These are phyloP conservation scores for Rutilus rutilus DNA, from an alignment of 2,113 vertebrate species.

Conservation along the genomic window DNA sequence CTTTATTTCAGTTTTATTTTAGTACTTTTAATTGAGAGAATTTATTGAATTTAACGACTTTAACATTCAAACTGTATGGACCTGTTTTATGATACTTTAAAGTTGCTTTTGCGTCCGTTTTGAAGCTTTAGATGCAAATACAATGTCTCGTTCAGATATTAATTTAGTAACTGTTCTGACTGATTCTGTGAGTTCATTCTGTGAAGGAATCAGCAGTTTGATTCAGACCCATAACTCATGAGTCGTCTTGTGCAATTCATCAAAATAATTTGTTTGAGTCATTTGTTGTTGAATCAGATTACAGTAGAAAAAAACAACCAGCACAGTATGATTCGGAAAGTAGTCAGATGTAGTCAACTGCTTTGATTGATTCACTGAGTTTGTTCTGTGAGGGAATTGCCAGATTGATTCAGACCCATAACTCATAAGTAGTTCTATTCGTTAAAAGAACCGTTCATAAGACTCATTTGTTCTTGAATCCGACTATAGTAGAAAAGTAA, in stretches of 20 bases:
- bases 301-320: background rate
- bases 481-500: background rate
- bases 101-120: too few relatives aligned
- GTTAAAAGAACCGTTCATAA: background rate
- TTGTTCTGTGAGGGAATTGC: background rate
- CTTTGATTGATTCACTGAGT: background rate
- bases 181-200: background rate
- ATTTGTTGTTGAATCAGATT: background rate
- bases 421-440: background rate
- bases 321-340: background rate
- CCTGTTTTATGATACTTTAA: too few relatives aligned
- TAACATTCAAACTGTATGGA: too few relatives aligned
- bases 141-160: background rate
- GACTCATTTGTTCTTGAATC: background rate
- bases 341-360: background rate
- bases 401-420: background rate
- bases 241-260: background rate
- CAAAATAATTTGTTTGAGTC: background rate
- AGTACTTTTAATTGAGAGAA: too few relatives aligned
- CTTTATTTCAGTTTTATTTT: too few relatives aligned
- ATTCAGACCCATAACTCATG: background rate
- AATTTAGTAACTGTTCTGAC: background rate
- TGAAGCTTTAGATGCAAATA: too few relatives aligned
- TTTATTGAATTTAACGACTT: too few relatives aligned
- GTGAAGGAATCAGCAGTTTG: background rate